Evolutionary conservation across 2,888 invertebrate species (phyloP).

Genomic region (Allacma fusca): DNA sequence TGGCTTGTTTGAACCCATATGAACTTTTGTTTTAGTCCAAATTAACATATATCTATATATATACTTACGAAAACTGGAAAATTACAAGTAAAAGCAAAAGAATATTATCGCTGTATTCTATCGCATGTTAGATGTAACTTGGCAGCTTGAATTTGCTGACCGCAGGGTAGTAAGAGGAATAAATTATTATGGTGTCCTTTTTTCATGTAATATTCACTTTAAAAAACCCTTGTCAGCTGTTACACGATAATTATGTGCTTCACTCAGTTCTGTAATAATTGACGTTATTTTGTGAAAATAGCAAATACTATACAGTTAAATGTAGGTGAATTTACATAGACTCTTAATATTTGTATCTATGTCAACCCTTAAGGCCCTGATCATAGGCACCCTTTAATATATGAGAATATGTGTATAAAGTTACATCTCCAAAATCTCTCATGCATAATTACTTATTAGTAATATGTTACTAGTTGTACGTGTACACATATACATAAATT

Average conservation of each 20-base stretch:
- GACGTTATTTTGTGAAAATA: not conserved
- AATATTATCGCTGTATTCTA: not conserved
- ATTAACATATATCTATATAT: too few species aligned
- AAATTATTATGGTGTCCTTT: too few species aligned
- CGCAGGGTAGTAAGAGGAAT: not conserved
- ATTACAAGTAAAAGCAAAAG: too few species aligned
- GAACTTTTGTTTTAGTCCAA: not conserved
- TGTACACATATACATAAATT: not conserved
- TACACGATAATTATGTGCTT: too few species aligned
- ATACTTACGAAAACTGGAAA: too few species aligned
- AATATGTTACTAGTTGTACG: not conserved
- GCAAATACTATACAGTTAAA: not conserved
- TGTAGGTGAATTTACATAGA: conserved; percentile 5
- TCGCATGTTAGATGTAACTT: conserved; percentile 8
- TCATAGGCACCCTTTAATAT: not conserved
- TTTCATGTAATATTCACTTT: too few species aligned
- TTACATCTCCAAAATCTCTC: not conserved
- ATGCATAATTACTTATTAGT: conserved; percentile 12
- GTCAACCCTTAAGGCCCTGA: not conserved
- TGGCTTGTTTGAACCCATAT: conserved; percentile 14
- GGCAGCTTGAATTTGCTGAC: not conserved
- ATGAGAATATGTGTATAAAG: not conserved
- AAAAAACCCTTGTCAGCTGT: too few species aligned
- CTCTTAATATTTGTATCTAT: conserved; percentile 1
- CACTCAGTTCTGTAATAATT: too few species aligned